phyloP scores from a whole-genome alignment of 2,797 vertebrate species.

The Masticophis lateralis region DNA sequence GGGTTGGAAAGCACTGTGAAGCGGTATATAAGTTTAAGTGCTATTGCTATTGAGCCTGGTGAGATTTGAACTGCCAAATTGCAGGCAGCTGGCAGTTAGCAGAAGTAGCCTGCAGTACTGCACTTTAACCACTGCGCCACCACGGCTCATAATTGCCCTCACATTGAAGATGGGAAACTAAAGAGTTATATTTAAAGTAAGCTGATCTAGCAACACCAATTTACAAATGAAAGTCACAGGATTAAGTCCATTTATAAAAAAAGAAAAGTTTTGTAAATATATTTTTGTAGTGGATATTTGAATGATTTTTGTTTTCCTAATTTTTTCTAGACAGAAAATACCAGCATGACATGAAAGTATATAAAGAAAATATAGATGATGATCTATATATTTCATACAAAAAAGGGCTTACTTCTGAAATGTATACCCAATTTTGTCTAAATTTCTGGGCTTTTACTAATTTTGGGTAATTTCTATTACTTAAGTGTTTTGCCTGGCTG shows the following conservation, averaged over 20 bases:
- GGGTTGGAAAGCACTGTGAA: no score
- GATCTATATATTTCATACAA: not conserved
- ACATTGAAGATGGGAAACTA: not conserved
- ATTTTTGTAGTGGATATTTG: not conserved
- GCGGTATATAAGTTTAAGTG: no score
- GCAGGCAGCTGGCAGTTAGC: no score
- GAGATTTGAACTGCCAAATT: no score
- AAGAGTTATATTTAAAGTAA: not conserved
- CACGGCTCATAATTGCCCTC: not conserved
- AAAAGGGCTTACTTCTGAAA: not conserved
- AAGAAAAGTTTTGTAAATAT: not conserved
- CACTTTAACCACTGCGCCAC: no score
- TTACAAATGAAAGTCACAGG: slow-evolving; percentile 17
- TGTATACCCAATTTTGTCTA: slow-evolving; percentile 13
- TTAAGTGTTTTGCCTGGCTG: not conserved
- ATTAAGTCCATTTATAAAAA: not conserved
- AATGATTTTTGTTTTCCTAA: not conserved
- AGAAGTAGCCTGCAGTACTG: no score
- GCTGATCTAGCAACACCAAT: not conserved
- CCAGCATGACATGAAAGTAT: not conserved
- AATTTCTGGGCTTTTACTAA: slow-evolving; percentile 13
- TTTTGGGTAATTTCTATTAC: slow-evolving; percentile 12
- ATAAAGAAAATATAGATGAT: not conserved
- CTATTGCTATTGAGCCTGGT: no score
- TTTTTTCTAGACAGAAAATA: not conserved